Evolutionary conservation across 2,113 vertebrate genomes (phyloP), one percentile per base, ranked within the genome.

Genomic region (Athene cunicularia): DNA sequence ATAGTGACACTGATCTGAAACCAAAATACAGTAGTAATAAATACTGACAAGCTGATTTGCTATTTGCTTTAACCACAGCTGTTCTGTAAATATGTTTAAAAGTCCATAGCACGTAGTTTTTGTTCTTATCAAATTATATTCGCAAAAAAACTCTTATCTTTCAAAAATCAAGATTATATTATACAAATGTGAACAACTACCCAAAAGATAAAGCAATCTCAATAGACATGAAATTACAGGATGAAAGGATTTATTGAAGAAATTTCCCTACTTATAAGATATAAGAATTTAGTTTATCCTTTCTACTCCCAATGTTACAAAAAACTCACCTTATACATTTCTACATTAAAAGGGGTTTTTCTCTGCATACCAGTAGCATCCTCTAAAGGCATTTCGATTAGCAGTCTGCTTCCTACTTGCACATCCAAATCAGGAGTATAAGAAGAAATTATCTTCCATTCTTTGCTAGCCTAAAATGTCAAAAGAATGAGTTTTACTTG

Each of bases 401-500:
- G 37, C 3, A 97, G 43, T 47, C 26, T 72, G 55, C 41, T 97
- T 83, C 96, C 93, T 71, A 86, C 83, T 94, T 68, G 94, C 63
- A 89, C 93, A 84, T 95, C 79, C 0, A 10, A 66, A 26, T 82
- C 77, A 16, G 97, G 90, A 41, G 17, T 96, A 19, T 98, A 99
- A 39, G 98, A 98, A 72, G 98, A 98, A 95, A 98, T 98, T 56
- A 99, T 97, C 96, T 98, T 98, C 98, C 98, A 99, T 70, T 99
- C 98, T 89, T 98, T 99, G 84, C 97, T 97, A 90, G 98, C 98
- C 98, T 99, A 84, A 93, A 92, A 86, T 6, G 45, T 16, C 37
- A 90, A 58, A 24, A 79, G 28, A 87, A 66, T 33, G 21, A 90
- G 14, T 22, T 94, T 94, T 71, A 95, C 6, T 52, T 67, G 3